phyloP scores from a whole-genome alignment of 2,113 vertebrate genomes.

The Melanerpes aurifrons region DNA sequence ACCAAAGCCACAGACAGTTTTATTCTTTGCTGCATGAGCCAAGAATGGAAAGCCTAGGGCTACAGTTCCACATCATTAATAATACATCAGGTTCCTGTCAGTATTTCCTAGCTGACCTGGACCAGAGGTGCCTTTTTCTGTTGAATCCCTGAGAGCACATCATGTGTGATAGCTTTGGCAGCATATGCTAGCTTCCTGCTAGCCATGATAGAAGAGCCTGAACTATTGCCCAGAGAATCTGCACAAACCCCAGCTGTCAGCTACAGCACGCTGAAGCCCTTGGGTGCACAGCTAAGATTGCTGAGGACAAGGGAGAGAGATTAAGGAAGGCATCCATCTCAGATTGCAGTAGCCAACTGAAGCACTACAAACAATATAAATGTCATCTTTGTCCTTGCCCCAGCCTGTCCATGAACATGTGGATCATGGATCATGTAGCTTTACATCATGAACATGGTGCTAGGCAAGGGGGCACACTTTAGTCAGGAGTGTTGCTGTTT shows the following conservation, averaged over 20 bases:
- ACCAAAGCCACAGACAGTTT: not conserved
- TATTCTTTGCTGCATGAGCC: not conserved
- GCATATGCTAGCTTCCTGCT: not conserved
- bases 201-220: not conserved
- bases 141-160: not conserved
- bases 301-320: not conserved
- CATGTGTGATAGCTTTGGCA: fast-evolving
- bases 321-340: not conserved
- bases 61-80: not conserved
- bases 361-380: not conserved
- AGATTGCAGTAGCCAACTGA: not conserved
- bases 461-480: not conserved
- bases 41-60: not conserved
- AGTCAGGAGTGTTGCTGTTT: not conserved
- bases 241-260: not conserved
- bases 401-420: not conserved
- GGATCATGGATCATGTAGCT: not conserved
- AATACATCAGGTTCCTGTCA: not conserved
- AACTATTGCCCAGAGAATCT: not conserved
- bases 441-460: not conserved
- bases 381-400: not conserved
- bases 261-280: not conserved
- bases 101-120: not conserved
- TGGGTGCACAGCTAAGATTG: not conserved
- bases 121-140: not conserved